Conservation (phyloP, 1,140 invertebrate genomes). For the Pachypeltis micranthus region DNA sequence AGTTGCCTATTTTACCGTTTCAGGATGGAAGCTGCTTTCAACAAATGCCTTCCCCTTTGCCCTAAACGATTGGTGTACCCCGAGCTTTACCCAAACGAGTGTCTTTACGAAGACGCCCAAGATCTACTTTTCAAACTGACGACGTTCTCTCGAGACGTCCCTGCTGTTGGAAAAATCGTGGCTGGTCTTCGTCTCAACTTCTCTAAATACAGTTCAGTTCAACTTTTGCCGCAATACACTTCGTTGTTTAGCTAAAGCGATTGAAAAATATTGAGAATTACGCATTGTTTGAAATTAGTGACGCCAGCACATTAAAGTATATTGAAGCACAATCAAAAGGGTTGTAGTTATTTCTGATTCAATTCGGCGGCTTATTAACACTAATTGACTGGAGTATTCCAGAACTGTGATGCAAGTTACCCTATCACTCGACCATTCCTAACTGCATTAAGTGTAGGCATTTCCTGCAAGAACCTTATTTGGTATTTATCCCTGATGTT, state of each 20-base stretch:
- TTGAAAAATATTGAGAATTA: too few species aligned
- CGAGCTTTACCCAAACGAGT: slow-evolving; percentile 53
- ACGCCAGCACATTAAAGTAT: too few species aligned
- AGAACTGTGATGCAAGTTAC: too few species aligned
- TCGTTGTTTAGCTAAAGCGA: background rate
- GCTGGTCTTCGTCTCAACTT: slow-evolving; percentile 5
- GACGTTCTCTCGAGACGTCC: background rate
- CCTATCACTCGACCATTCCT: too few species aligned
- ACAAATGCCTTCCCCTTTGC: slow-evolving; percentile 54
- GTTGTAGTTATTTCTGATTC: too few species aligned
- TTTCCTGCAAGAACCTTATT: too few species aligned
- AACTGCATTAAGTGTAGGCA: too few species aligned
- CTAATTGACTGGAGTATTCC: too few species aligned
- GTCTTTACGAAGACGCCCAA: slow-evolving; percentile 41
- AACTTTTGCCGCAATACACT: slow-evolving; percentile 2
- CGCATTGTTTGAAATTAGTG: too few species aligned
- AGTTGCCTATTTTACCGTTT: slow-evolving; percentile 18
- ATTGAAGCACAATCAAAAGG: too few species aligned
- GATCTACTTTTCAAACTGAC: background rate
- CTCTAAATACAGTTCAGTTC: background rate
- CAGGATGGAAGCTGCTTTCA: slow-evolving; percentile 48
- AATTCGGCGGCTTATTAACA: too few species aligned
- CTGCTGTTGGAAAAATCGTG: background rate
- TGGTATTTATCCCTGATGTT: too few species aligned
- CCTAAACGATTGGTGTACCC: slow-evolving; percentile 61